Conservation (phyloP, 2,113 vertebrate species). For the Pholis gunnellus region DNA sequence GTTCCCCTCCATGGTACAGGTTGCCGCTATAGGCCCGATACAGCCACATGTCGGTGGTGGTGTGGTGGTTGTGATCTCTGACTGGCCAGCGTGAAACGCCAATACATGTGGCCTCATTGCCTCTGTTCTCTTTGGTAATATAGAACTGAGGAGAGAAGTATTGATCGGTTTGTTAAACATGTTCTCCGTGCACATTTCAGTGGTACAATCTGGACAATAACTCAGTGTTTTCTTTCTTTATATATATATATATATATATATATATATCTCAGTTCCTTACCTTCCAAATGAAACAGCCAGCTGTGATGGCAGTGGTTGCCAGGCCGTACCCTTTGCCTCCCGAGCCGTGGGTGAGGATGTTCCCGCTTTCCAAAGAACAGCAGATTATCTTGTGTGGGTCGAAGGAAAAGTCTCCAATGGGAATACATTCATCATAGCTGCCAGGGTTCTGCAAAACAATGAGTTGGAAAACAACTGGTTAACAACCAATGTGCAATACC, state of each 20-base stretch:
- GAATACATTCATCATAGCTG: slow-evolving; percentile 85
- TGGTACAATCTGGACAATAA: background rate
- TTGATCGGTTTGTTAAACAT: background rate
- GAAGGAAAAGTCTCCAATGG: slow-evolving; percentile 87
- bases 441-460: slow-evolving; percentile 66
- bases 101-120: slow-evolving; percentile 86
- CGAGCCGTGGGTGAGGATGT: slow-evolving; percentile 85
- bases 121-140: slow-evolving; percentile 86
- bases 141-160: slow-evolving; percentile 75
- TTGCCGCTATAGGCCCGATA: slow-evolving; percentile 89
- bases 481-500: background rate
- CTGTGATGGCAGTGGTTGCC: slow-evolving; percentile 85
- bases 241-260: background rate
- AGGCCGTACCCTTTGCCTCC: slow-evolving; percentile 87
- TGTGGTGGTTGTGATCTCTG: slow-evolving; percentile 87
- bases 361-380: slow-evolving; percentile 85
- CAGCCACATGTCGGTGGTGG: slow-evolving; percentile 88
- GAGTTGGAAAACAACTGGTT: background rate
- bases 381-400: slow-evolving; percentile 86
- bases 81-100: slow-evolving; percentile 87
- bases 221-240: background rate
- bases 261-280: slow-evolving; percentile 48
- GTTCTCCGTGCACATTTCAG: background rate
- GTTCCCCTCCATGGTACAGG: slow-evolving; percentile 86
- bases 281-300: slow-evolving; percentile 88